Evolutionary conservation across 2,888 invertebrate species (phyloP).

Genomic region (Cylindroiulus punctatus): DNA sequence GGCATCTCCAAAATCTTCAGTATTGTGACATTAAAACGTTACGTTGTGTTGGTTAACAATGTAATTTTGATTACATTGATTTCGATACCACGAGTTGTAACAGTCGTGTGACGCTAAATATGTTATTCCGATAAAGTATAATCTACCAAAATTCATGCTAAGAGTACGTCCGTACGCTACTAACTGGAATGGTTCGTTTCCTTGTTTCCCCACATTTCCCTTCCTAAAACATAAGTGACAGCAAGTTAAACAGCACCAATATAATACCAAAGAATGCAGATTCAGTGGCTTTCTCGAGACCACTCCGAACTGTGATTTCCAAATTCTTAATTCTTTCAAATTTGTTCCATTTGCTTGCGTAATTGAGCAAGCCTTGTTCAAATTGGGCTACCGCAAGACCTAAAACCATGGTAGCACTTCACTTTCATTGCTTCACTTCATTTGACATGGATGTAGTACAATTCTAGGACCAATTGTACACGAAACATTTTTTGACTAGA

Average conservation of each 20-base stretch:
- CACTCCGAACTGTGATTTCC: slow-evolving; percentile 42
- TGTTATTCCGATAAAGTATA: background rate
- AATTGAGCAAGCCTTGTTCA: slow-evolving; percentile 38
- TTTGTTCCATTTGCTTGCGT: slow-evolving; percentile 42
- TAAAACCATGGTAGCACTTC: slow-evolving; percentile 42
- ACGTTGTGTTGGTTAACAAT: background rate
- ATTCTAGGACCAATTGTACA: slow-evolving; percentile 42
- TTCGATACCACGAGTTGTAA: background rate
- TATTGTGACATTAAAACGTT: background rate
- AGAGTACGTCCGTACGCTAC: background rate
- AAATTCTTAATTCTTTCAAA: slow-evolving; percentile 42
- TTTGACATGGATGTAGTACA: slow-evolving; percentile 42
- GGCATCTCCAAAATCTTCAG: slow-evolving; percentile 23
- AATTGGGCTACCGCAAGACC: slow-evolving; percentile 42
- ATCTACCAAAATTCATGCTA: background rate
- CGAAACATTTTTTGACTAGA: slow-evolving; percentile 37
- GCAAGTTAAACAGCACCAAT: slow-evolving; percentile 42
- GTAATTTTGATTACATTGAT: background rate
- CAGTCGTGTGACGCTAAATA: background rate
- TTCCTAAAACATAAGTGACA: slow-evolving; percentile 38
- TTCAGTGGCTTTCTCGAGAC: slow-evolving; percentile 42
- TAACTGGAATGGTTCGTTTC: slow-evolving; percentile 42
- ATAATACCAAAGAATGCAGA: slow-evolving; percentile 42
- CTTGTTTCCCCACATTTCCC: slow-evolving; percentile 36
- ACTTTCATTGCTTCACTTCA: slow-evolving; percentile 42